Evolutionary conservation across 1,140 invertebrate species (phyloP).

Genomic region (Stratiolaelaps scimitus): DNA sequence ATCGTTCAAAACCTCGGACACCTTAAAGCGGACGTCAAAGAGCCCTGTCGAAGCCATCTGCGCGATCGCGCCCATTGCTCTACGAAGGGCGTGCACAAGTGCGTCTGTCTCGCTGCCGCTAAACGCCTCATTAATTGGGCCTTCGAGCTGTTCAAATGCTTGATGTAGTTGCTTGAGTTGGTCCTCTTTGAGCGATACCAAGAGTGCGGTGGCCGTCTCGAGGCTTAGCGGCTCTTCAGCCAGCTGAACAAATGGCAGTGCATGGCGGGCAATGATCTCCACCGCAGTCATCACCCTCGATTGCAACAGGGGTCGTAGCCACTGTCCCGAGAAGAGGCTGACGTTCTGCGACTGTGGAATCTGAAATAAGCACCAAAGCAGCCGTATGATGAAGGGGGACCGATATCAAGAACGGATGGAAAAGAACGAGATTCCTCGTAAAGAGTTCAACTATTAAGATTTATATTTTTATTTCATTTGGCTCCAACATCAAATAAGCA

Average conservation of each 20-base stretch:
- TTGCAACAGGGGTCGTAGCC: background rate
- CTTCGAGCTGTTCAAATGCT: background rate
- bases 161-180: background rate
- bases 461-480: too few species aligned
- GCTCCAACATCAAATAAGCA: too few species aligned
- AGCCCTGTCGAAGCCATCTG: constrained; percentile 9
- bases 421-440: too few species aligned
- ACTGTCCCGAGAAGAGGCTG: background rate
- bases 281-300: background rate
- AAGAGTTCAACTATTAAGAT: too few species aligned
- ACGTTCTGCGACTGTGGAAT: background rate
- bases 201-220: constrained; percentile 12
- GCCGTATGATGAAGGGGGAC: too few species aligned
- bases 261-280: background rate
- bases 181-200: constrained; percentile 9
- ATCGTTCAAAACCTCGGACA: constrained; percentile 17
- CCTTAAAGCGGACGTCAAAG: constrained; percentile 19
- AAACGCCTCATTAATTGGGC: background rate
- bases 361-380: background rate
- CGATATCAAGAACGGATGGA: too few species aligned
- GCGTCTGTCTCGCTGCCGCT: background rate
- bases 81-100: background rate
- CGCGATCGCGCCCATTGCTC: background rate
- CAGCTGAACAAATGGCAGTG: constrained; percentile 17
- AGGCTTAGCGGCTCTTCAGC: constrained; percentile 1